Evolutionary conservation across 2,797 vertebrate genomes (phyloP).

Genomic region (Megalops cyprinoides): DNA sequence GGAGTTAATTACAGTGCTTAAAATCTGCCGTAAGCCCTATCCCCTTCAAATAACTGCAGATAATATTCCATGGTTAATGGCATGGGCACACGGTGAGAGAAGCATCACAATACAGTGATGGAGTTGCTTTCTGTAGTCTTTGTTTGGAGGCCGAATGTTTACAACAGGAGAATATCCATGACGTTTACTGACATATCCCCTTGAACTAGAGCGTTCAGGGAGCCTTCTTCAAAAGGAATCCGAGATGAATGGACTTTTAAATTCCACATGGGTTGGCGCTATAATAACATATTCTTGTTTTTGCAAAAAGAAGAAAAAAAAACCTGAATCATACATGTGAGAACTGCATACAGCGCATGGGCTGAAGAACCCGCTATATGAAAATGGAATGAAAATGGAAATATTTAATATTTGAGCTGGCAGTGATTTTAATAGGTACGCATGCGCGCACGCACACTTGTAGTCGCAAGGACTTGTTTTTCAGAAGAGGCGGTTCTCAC

Average conservation of each 20-base stretch:
- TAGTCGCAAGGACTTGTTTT: too few relatives aligned
- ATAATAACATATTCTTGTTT: constrained; percentile 34
- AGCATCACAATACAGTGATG: constrained; percentile 31
- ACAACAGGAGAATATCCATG: constrained; percentile 49
- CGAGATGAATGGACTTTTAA: constrained; percentile 48
- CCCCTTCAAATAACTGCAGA: neutral
- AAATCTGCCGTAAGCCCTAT: neutral
- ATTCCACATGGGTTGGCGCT: constrained; percentile 30
- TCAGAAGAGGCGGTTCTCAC: too few relatives aligned
- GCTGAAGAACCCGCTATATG: constrained; percentile 45
- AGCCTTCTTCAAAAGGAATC: constrained; percentile 56
- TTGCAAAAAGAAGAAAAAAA: constrained; percentile 31
- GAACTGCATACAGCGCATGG: constrained; percentile 49
- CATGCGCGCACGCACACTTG: constrained; percentile 25
- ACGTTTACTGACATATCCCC: constrained; percentile 37
- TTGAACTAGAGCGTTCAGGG: constrained; percentile 40
- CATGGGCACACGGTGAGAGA: constrained; percentile 41
- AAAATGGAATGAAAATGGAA: constrained; percentile 48
- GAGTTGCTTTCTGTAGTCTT: constrained; percentile 21
- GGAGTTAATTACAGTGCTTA: neutral
- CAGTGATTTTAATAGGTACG: constrained; percentile 45
- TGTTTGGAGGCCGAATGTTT: neutral
- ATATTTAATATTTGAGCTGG: constrained; percentile 38
- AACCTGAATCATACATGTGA: constrained; percentile 37
- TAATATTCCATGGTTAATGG: constrained; percentile 31